Evolutionary conservation across 2,797 vertebrate species (phyloP).

Genomic region (Hydrophis major): DNA sequence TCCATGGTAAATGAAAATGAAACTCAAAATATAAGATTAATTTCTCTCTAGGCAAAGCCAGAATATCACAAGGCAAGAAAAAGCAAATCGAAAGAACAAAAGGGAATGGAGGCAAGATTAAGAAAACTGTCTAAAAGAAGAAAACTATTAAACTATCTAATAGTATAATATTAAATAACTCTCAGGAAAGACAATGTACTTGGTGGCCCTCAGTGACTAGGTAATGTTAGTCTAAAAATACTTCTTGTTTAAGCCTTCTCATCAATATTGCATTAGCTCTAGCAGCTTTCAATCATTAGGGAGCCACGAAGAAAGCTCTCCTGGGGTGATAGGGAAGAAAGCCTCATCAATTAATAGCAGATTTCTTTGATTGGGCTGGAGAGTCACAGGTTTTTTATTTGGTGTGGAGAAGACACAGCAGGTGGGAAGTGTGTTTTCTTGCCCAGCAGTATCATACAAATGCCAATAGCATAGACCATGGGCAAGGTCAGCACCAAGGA

Average conservation of each 20-base stretch:
- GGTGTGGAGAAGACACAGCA: not conserved
- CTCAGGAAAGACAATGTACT: not conserved
- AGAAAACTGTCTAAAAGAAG: not conserved
- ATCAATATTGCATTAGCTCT: not conserved
- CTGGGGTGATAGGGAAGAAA: slow-evolving; percentile 22
- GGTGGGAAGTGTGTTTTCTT: slow-evolving; percentile 6
- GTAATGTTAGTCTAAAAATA: slow-evolving; percentile 20
- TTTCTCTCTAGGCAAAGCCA: not conserved
- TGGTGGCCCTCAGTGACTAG: not conserved
- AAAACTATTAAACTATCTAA: not conserved
- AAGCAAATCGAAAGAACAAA: not conserved
- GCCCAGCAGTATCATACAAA: not conserved
- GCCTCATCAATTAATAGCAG: slow-evolving; percentile 30
- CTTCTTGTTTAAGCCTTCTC: not conserved
- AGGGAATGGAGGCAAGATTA: not conserved
- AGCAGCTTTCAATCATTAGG: slow-evolving; percentile 12
- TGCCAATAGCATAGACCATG: not conserved
- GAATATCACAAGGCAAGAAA: not conserved
- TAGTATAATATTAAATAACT: not conserved
- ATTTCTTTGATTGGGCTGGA: not conserved
- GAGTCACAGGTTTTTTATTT: not conserved
- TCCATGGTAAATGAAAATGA: not conserved
- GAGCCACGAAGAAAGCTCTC: not conserved
- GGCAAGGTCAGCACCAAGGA: not conserved
- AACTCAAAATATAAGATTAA: not conserved